Conservation (phyloP, 2,113 vertebrate genomes). For the zebrafish (Danio rerio) region DNA sequence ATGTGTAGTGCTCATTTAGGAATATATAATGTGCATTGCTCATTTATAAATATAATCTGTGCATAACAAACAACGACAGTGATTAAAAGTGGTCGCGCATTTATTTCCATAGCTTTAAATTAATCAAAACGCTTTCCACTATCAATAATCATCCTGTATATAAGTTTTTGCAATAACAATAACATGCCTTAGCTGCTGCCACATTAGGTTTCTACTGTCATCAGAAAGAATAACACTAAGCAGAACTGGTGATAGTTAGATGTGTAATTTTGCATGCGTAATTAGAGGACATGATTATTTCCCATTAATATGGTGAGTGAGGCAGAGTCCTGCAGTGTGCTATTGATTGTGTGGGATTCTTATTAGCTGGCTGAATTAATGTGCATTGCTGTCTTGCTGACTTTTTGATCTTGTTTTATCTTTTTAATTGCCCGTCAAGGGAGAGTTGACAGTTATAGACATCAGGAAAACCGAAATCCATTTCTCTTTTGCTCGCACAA, state of each 20-base stretch:
- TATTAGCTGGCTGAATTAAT: conserved; percentile 66
- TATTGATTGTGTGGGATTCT: conserved; percentile 62
- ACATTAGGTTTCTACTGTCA: background rate
- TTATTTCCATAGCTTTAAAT: background rate
- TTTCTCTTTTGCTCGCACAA: conserved; percentile 55
- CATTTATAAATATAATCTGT: background rate
- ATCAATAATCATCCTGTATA: background rate
- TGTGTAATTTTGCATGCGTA: conserved; percentile 56
- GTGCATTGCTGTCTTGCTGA: conserved; percentile 56
- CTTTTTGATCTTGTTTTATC: conserved; percentile 66
- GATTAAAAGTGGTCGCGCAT: background rate
- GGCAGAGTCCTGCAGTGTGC: conserved; percentile 50
- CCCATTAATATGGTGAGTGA: conserved; percentile 40
- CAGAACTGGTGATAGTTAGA: conserved; percentile 36
- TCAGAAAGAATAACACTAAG: conserved; percentile 34
- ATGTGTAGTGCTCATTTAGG: too few relatives aligned
- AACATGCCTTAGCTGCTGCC: background rate
- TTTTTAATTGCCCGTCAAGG: conserved; percentile 67
- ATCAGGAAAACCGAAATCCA: conserved; percentile 60
- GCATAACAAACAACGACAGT: background rate
- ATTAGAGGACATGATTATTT: conserved; percentile 58
- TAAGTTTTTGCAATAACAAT: background rate
- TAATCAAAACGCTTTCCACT: background rate
- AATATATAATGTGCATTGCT: background rate
- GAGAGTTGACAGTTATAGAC: conserved; percentile 64